Base-by-base conservation (phyloP, 2,888 invertebrate genomes). In the Neoaliturus tenellus region DNA sequence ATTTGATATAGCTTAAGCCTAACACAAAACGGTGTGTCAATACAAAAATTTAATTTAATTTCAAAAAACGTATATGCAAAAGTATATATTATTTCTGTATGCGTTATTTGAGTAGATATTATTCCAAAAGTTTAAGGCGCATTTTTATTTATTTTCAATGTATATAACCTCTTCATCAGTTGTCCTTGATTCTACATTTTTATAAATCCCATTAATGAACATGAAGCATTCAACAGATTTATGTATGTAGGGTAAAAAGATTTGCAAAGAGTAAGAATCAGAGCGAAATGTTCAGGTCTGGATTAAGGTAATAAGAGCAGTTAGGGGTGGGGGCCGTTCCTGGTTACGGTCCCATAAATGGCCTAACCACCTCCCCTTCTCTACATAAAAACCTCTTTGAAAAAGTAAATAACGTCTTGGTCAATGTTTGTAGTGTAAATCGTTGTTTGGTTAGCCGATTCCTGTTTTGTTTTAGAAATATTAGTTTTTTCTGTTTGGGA, bases 271-370 rank as follows among this genome's bases (percentile, higher is more conserved):
- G 62, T 5, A 62, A 62, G 62, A 28, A 62, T 28, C 62, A 62
- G 31, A 17, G 62, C 25, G 62, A 62, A 62, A 62, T 62, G 62
- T 62, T 31, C 62, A 62, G 62, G 62, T 62, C 31, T 62, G 28
- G 62, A 62, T 25, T 62, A 62, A 62, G 62, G 62, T 62, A 62
- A 62, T 62, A 62, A 62, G 62, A 28, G 14, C 28, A 28, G 62
- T 62, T 62, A 62, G 17, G 62, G 12, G 55, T 2, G 3, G 55
- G 31, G 62, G 28, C 31, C 31, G 62, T 62, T 62, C 10, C 62
- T 62, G 62, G 62, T 28, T 62, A 62, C 62, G 62, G 62, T 28
- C 62, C 28, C 28, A 62, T 62, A 62, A 62, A 62, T 28, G 62
- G 62, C 17, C 62, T 31, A 6, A 62, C 28, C 62, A 25, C 62